These are phyloP conservation scores for Perccottus glenii DNA, from an alignment of 2,113 vertebrate species.

Conservation along the genomic window DNA sequence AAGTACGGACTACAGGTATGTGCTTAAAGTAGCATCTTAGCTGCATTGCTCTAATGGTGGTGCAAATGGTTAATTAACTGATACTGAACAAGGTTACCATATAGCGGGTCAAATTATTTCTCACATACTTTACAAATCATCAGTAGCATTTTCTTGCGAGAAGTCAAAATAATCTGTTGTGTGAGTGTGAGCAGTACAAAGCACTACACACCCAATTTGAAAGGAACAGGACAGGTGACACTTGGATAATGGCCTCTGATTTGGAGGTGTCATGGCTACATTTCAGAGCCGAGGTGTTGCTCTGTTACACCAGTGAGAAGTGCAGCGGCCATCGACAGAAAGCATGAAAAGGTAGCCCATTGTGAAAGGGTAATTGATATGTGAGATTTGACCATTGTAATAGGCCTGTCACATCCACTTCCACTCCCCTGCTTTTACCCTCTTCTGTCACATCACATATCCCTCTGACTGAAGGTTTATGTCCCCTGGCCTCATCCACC, in stretches of 20 bases:
- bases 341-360: conserved; percentile 67
- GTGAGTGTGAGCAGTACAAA: neutral
- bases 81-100: neutral
- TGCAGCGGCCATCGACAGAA: conserved; percentile 22
- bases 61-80: neutral
- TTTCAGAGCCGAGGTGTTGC: conserved; percentile 67
- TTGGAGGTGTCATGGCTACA: conserved; percentile 83
- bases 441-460: conserved; percentile 77
- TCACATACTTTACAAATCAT: conserved; percentile 1
- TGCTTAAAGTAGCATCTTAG: neutral
- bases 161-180: conserved; percentile 2
- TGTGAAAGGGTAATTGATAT: conserved; percentile 85
- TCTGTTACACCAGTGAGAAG: conserved; percentile 27
- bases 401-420: conserved; percentile 79
- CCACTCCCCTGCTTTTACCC: conserved; percentile 33
- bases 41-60: too few species aligned
- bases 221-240: conserved; percentile 81
- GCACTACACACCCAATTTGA: conserved; percentile 54
- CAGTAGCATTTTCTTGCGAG: neutral
- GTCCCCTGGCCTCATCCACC: neutral
- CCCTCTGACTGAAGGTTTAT: conserved; percentile 65
- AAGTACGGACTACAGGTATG: conserved; percentile 91
- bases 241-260: conserved; percentile 85
- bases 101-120: neutral
- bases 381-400: conserved; percentile 78